Conservation (phyloP, 2,888 invertebrate species). For the Acleris holmiana region DNA sequence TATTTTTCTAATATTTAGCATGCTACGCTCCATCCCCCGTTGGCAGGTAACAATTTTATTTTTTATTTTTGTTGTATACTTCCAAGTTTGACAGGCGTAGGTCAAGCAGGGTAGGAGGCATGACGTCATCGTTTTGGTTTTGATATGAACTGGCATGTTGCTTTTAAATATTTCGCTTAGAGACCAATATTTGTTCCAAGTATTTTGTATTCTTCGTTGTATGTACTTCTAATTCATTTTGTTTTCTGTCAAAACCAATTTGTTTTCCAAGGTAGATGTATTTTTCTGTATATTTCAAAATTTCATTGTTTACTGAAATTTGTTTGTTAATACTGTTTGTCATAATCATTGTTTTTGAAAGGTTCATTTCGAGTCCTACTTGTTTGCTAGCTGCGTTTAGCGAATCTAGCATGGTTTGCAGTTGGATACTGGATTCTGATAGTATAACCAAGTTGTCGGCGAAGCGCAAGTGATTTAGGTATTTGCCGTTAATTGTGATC, state of each 20-base stretch:
- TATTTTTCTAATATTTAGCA: too few species aligned
- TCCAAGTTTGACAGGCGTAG: too few species aligned
- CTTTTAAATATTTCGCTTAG: too few species aligned
- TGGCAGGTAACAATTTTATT: too few species aligned
- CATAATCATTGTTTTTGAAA: slow-evolving; percentile 18
- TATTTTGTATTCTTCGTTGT: slow-evolving; percentile 7
- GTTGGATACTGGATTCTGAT: slow-evolving; percentile 11
- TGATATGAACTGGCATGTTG: too few species aligned
- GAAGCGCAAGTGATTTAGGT: too few species aligned
- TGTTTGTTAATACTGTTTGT: slow-evolving; percentile 3
- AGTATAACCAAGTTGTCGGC: slow-evolving; percentile 21
- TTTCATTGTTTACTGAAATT: slow-evolving; percentile 1
- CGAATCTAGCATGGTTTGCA: slow-evolving; percentile 14
- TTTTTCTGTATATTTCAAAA: not conserved
- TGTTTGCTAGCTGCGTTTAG: slow-evolving; percentile 11
- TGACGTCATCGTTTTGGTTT: too few species aligned
- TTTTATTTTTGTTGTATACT: too few species aligned
- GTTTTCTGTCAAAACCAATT: slow-evolving; percentile 6
- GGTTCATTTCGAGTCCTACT: slow-evolving; percentile 21
- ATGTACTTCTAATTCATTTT: slow-evolving; percentile 1
- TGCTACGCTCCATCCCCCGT: too few species aligned
- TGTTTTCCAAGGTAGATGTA: not conserved
- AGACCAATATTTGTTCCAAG: too few species aligned
- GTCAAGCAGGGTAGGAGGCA: too few species aligned
- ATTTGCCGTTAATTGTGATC: not conserved